Evolutionary conservation across 2,113 vertebrate species (phyloP), one percentile per base, ranked within the genome.

Genomic region (Callopanchax toddi): DNA sequence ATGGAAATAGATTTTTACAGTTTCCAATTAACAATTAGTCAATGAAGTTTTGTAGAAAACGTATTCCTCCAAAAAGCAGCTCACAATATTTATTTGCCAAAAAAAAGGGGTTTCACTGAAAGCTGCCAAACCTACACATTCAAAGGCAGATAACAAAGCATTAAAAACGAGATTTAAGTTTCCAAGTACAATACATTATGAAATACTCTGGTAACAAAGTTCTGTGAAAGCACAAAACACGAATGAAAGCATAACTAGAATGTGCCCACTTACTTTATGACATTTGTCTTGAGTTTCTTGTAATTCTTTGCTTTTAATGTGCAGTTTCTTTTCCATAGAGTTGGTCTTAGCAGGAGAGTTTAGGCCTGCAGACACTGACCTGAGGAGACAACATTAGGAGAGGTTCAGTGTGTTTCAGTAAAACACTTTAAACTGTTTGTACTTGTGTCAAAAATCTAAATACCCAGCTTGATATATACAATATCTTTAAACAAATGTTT

Each of bases 221-320:
- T 13, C 12, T 37, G 36, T 12, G 2, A 37, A 61, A 59, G 23
- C 5, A 43, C 6, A 26, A 59, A 45, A 45, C 16, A 40, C n/a
- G 5, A 26, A 39, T 60, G 17, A 17, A 60, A 54, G 13, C 2
- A 7, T 16, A 52, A n/a, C n/a, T n/a, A 58, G 39, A n/a, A 13
- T 52, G n/a, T 42, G 32, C 1, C 39, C 1, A 2, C 92, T 75
- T 61, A 92, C 92, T 95, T 99, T 98, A 94, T 99, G 95, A 93
- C 96, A 99, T 97, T 98, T 99, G 93, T 99, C 97, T 95, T 98
- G 97, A 75, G 93, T 95, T 78, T 98, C 96, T 92, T 96, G 95
- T 82, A 99, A 91, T 84, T 99, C 97, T 95, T 94, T 98, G 91
- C 93, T 95, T 95, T 98, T 99, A 87, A 97, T 84, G 78, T 97